These are phyloP conservation scores for Ceryle rudis DNA, from an alignment of 2,797 vertebrate genomes.

Conservation along the genomic window DNA sequence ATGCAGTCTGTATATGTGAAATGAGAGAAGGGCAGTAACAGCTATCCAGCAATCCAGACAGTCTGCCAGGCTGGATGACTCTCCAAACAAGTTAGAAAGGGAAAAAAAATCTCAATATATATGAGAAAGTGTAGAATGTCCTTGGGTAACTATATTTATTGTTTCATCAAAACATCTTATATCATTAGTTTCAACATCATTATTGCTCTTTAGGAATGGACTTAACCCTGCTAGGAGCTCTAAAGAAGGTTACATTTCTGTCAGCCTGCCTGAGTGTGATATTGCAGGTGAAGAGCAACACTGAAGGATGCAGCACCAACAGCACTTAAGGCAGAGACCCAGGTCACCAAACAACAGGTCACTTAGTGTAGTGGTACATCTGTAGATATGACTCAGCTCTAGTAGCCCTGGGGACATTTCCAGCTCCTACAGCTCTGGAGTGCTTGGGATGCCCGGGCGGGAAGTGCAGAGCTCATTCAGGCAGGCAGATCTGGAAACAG, in stretches of 20 bases:
- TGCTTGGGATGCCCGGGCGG: not conserved
- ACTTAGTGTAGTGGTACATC: not conserved
- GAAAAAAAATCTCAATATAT: not conserved
- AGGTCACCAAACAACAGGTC: not conserved
- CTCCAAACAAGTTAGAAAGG: not conserved
- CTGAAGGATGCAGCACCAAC: not conserved
- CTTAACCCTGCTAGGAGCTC: not conserved
- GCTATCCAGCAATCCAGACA: not conserved
- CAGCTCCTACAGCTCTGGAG: not conserved
- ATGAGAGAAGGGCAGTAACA: not conserved
- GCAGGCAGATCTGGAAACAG: not conserved
- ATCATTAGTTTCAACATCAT: not conserved
- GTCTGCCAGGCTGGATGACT: not conserved
- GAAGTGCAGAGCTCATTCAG: rapidly evolving
- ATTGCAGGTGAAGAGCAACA: not conserved
- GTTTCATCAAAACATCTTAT: not conserved
- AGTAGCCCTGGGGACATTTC: not conserved
- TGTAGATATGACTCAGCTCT: not conserved
- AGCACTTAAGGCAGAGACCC: not conserved
- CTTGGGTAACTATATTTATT: not conserved
- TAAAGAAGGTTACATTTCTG: not conserved
- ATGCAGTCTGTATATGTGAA: not conserved
- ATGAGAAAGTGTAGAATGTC: not conserved
- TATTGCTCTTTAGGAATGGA: not conserved
- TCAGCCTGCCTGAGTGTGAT: not conserved